phyloP scores from a whole-genome alignment of 2,113 vertebrate species.

The Ranitomeya variabilis region DNA sequence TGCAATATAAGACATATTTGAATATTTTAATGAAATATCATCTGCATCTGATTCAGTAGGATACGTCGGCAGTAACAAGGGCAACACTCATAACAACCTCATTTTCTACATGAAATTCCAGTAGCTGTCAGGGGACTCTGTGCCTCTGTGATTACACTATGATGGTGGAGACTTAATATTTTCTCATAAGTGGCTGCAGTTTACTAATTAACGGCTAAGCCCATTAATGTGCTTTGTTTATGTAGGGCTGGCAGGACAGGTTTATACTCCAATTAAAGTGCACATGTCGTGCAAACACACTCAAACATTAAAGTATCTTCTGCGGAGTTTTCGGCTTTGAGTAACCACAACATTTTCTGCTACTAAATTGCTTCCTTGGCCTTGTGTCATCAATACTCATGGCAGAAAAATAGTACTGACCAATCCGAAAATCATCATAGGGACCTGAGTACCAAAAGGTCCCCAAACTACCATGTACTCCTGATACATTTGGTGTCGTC shows the following conservation, averaged over 20 bases:
- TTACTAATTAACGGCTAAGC: constrained; percentile 30
- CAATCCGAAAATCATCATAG: background rate
- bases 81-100: constrained; percentile 1
- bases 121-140: constrained; percentile 1
- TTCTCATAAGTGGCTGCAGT: constrained; percentile 1
- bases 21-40: background rate
- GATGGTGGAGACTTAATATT: constrained; percentile 40
- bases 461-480: background rate
- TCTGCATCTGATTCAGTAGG: background rate
- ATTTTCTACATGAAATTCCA: constrained; percentile 16
- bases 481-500: too few species aligned
- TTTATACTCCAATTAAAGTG: constrained; percentile 40
- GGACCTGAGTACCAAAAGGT: background rate
- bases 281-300: background rate
- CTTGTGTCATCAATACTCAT: background rate
- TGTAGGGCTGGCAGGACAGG: background rate
- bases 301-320: background rate
- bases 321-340: background rate
- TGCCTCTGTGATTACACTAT: constrained; percentile 14
- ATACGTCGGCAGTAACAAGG: background rate
- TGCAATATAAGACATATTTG: background rate
- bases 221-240: constrained; percentile 25
- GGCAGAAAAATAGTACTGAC: background rate
- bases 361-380: background rate
- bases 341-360: background rate